phyloP scores from a whole-genome alignment of 2,888 invertebrate species.

The Atherix ibis region DNA sequence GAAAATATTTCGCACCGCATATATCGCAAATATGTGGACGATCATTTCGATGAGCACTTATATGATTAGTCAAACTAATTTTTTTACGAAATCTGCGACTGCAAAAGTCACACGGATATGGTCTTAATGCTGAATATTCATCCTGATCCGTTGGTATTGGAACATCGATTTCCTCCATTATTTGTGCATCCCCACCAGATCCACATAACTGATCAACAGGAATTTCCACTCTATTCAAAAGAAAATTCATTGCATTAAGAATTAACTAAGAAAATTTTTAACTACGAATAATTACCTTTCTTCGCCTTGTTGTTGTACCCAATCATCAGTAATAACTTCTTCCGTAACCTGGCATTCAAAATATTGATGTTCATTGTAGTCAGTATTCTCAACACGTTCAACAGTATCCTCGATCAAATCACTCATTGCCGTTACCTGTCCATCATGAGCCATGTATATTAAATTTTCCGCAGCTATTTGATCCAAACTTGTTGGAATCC shows the following conservation, averaged over 20 bases:
- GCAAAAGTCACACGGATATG: constrained; percentile 77
- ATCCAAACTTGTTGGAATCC: constrained; percentile 25
- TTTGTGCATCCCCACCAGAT: constrained; percentile 32
- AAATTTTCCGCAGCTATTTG: constrained; percentile 49
- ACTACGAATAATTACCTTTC: constrained; percentile 38
- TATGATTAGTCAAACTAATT: constrained; percentile 69
- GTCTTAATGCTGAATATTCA: constrained; percentile 48
- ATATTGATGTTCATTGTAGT: constrained; percentile 19
- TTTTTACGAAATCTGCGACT: constrained; percentile 71
- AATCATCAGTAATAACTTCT: constrained; percentile 68
- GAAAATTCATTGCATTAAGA: not conserved
- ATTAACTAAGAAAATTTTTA: constrained; percentile 3
- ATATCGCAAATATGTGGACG: constrained; percentile 68
- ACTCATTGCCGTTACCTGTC: constrained; percentile 24
- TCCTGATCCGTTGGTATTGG: constrained; percentile 68
- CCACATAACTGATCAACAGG: constrained; percentile 42
- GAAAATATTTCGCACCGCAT: constrained; percentile 63
- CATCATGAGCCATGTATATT: constrained; percentile 44
- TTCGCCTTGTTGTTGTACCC: constrained; percentile 57
- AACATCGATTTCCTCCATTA: constrained; percentile 53
- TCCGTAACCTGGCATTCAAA: constrained; percentile 54
- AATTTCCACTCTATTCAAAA: constrained; percentile 44
- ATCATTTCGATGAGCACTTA: constrained; percentile 75
- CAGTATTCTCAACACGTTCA: constrained; percentile 16
- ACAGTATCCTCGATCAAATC: constrained; percentile 20